Evolutionary conservation across 1,140 invertebrate genomes (phyloP).

Genomic region (Saccostrea cuccullata): DNA sequence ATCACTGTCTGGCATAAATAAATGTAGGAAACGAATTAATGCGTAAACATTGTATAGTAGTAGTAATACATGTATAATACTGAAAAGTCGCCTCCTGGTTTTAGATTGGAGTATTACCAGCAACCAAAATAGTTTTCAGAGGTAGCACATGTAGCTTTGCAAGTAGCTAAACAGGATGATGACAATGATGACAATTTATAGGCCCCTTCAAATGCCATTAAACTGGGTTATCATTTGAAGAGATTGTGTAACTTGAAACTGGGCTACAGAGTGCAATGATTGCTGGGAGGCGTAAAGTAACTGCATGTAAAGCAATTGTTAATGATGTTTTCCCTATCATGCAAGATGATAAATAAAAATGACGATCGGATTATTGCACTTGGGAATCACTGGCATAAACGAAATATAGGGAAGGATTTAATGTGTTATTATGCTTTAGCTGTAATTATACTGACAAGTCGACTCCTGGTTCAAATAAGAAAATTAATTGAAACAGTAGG

Average conservation of each 20-base stretch:
- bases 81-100: constrained; percentile 27
- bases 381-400: constrained; percentile 46
- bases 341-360: constrained; percentile 31
- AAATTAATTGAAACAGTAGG: background rate
- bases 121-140: constrained; percentile 3
- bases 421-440: constrained; percentile 43
- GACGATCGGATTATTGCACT: constrained; percentile 39
- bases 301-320: constrained; percentile 29
- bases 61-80: background rate
- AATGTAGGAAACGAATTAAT: constrained; percentile 41
- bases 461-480: background rate
- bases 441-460: constrained; percentile 20
- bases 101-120: background rate
- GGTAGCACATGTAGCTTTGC: background rate
- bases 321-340: constrained; percentile 44
- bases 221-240: constrained; percentile 34
- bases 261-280: constrained; percentile 36
- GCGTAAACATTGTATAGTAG: constrained; percentile 39
- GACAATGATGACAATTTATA: constrained; percentile 37
- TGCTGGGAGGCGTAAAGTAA: constrained; percentile 36
- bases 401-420: constrained; percentile 39
- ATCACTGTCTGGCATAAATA: constrained; percentile 7
- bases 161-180: constrained; percentile 26
- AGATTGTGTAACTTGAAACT: constrained; percentile 15
- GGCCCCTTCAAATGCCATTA: constrained; percentile 42